Conservation (phyloP, 2,113 vertebrate species). For the Hyla sarda region DNA sequence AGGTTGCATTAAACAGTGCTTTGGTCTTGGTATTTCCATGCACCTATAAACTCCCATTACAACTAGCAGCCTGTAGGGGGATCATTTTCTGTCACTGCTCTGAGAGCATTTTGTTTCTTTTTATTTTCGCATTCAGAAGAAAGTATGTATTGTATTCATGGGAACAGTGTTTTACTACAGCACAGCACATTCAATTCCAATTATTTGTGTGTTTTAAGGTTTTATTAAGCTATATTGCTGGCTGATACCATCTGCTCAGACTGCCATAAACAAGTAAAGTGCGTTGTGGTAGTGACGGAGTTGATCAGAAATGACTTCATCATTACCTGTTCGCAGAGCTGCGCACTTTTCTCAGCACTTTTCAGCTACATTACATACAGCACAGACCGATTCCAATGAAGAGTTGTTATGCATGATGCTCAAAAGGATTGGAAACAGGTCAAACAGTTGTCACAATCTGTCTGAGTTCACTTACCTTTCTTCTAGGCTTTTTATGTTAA, state of each 20-base stretch:
- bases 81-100: neutral
- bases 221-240: conserved; percentile 32
- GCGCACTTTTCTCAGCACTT: neutral
- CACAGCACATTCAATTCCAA: conserved; percentile 40
- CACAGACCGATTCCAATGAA: neutral
- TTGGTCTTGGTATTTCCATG: neutral
- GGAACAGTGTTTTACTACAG: conserved; percentile 35
- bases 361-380: neutral
- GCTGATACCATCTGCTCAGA: conserved; percentile 41
- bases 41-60: neutral
- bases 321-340: neutral
- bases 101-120: conserved; percentile 14
- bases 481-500: neutral
- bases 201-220: conserved; percentile 37
- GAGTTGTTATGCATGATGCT: neutral
- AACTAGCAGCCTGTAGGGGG: neutral
- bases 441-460: neutral
- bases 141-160: conserved; percentile 32
- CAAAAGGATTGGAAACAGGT: neutral
- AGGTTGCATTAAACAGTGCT: too few species aligned
- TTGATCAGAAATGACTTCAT: neutral
- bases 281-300: neutral
- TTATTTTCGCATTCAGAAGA: neutral
- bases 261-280: conserved; percentile 4
- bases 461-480: neutral